phyloP scores from a whole-genome alignment of 2,797 vertebrate species.

The Eulemur albifrons region DNA sequence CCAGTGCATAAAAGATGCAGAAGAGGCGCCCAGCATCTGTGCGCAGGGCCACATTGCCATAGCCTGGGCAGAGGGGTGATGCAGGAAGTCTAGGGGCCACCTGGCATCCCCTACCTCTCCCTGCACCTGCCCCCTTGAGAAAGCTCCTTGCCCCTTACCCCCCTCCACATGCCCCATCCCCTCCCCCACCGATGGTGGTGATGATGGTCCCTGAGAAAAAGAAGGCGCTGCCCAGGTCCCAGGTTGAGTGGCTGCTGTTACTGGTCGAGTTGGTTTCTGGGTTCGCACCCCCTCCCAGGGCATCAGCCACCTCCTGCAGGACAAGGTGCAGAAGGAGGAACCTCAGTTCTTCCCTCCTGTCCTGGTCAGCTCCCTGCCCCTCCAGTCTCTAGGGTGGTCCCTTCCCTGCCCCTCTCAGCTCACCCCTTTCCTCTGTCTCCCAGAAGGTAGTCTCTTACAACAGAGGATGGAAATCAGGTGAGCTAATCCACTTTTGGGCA shows the following conservation, averaged over 20 bases:
- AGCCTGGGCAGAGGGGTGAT: conserved; percentile 84
- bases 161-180: not conserved
- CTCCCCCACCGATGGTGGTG: conserved; percentile 91
- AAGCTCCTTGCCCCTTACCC: not conserved
- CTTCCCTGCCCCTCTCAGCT: not conserved
- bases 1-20: conserved; percentile 93
- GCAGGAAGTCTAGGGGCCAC: not conserved
- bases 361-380: not conserved
- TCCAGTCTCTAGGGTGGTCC: not conserved
- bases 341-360: conserved; percentile 43
- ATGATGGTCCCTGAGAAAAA: conserved; percentile 97
- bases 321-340: conserved; percentile 51
- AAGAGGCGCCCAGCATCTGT: conserved; percentile 91
- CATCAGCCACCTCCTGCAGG: conserved; percentile 86
- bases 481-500: not conserved
- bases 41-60: conserved; percentile 92
- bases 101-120: not conserved
- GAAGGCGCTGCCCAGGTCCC: conserved; percentile 91
- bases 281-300: conserved; percentile 89
- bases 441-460: not conserved
- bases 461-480: not conserved
- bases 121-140: conserved; percentile 5
- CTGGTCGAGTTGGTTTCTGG: conserved; percentile 80
- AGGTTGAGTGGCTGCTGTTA: conserved; percentile 88
- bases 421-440: not conserved